A percentile compares a stretch with the other conserved stretches of the same genome.
Conservation (phyloP, 2,797 vertebrate genomes). For the Smutsia gigantea region DNA sequence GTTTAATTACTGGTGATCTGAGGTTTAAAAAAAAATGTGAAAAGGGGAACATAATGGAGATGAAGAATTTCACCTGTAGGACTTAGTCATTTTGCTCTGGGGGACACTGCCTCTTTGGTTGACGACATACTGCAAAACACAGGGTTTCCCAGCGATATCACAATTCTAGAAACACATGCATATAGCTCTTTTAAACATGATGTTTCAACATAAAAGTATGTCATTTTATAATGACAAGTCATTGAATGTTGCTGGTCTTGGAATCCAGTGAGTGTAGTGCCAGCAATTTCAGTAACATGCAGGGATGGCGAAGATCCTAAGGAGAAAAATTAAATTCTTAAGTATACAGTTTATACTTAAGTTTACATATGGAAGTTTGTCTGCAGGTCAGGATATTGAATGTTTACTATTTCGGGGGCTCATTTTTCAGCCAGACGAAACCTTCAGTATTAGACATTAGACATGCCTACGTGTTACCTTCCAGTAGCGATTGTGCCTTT, state of each 20-base stretch:
- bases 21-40: background rate
- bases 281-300: background rate
- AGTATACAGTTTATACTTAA: background rate
- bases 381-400: background rate
- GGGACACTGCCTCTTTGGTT: fast-evolving
- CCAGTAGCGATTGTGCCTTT: background rate
- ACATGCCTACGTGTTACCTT: background rate
- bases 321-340: background rate
- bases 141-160: background rate
- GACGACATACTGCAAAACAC: background rate
- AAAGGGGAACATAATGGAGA: background rate
- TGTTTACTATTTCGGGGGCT: background rate
- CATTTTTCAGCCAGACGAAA: background rate
- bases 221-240: background rate
- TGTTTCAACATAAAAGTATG: background rate
- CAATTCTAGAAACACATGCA: background rate
- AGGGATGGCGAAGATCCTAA: background rate
- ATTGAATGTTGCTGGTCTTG: background rate
- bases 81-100: background rate
- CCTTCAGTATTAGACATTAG: background rate
- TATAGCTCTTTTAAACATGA: too few relatives aligned
- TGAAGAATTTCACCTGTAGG: background rate
- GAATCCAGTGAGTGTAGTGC: background rate
- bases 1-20: background rate
- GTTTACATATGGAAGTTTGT: background rate